phyloP scores from a whole-genome alignment of 1,140 invertebrate genomes.

The Aphelinus certus region DNA sequence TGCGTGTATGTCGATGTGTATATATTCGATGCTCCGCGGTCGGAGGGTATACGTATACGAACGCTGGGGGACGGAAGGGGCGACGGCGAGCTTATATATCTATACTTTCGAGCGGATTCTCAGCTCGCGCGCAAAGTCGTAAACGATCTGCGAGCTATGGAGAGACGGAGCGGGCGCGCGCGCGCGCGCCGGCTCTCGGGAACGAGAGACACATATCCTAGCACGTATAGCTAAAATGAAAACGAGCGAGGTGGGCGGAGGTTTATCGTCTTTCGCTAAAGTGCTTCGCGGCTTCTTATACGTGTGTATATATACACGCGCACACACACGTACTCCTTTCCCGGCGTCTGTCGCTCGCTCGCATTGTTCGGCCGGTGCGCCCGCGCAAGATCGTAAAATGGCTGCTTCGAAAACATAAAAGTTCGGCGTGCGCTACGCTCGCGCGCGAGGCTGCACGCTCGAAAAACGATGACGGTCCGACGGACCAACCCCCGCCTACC shows the following conservation, averaged over 20 bases:
- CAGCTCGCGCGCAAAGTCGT: conserved; percentile 34
- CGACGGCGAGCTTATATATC: no score
- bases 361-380: conserved; percentile 7
- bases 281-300: conserved; percentile 52
- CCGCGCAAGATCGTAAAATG: conserved; percentile 46
- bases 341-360: not conserved
- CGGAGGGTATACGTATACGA: no score
- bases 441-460: not conserved
- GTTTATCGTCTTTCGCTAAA: conserved; percentile 54
- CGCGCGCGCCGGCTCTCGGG: not conserved
- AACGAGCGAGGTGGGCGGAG: conserved; percentile 45
- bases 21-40: no score
- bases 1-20: no score
- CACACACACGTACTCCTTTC: conserved; percentile 22
- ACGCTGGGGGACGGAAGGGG: no score
- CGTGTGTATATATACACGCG: conserved; percentile 8
- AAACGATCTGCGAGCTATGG: conserved; percentile 41
- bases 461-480: conserved; percentile 13
- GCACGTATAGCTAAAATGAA: conserved; percentile 50
- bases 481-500: not conserved
- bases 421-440: not conserved
- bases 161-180: conserved; percentile 25
- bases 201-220: conserved; percentile 31
- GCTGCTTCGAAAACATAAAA: conserved; percentile 31
- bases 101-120: conserved; percentile 8